Conservation (phyloP, 2,113 vertebrate species). For the Nasalis larvatus region DNA sequence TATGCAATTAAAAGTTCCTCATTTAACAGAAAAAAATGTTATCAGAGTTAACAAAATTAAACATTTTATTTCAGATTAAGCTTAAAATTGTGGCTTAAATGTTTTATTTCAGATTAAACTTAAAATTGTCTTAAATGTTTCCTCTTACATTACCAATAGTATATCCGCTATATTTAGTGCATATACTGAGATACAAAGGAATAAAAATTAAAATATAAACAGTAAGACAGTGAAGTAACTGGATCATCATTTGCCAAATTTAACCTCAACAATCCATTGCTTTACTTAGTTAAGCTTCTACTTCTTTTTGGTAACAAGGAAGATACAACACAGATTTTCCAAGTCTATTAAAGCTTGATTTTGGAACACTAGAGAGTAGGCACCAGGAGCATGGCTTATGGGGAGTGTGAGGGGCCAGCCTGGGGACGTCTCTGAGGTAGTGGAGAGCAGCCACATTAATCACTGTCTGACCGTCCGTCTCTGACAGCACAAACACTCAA, state of each 20-base stretch:
- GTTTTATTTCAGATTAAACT: not conserved
- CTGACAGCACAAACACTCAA: too few species aligned
- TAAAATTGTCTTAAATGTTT: not conserved
- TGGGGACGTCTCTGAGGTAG: not conserved
- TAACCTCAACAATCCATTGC: not conserved
- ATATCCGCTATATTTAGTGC: too few species aligned
- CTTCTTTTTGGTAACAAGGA: not conserved
- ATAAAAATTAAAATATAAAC: not conserved
- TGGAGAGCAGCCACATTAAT: not conserved
- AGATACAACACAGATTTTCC: not conserved
- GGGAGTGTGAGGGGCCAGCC: not conserved
- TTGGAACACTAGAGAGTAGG: not conserved
- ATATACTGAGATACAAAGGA: not conserved
- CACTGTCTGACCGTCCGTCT: not conserved
- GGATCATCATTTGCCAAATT: not conserved
- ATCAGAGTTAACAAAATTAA: not conserved
- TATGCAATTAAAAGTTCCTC: not conserved
- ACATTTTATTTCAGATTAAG: not conserved
- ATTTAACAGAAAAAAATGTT: not conserved
- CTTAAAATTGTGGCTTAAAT: not conserved
- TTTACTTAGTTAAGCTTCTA: not conserved
- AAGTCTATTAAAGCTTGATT: not conserved
- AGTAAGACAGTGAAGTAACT: not conserved
- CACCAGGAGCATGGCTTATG: not conserved
- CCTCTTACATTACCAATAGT: not conserved